Evolutionary conservation across 1,140 invertebrate genomes (phyloP), one percentile per base, ranked within the genome.

Genomic region (Megathymus violae): DNA sequence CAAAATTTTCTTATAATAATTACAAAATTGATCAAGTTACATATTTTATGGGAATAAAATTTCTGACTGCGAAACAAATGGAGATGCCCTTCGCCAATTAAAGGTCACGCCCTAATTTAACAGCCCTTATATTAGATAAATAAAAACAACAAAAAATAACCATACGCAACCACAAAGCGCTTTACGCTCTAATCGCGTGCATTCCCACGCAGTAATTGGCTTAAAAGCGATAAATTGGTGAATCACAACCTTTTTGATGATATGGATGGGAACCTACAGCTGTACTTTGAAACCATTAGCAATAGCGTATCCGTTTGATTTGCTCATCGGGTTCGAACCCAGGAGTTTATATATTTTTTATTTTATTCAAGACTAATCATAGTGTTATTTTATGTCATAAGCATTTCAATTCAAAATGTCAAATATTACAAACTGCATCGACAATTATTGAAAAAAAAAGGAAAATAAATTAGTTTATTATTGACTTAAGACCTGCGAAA

Each of bases 161-260:
- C 14, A 52, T 16, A 51, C 34, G 52, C 47, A 71, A 78, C 78
- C 76, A 44, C 78, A 81, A 72, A 75, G 64, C 56, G 61, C 71
- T 77, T 75, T 61, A 65, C 62, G 60, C 65, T 64, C 44, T 64
- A 59, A 71, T 71, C 51, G 65, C 68, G 63, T 68, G 67, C 60
- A 43, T 80, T 80, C 74, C 67, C 77, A 77, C 71, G 65, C 43
- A 48, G 36, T 73, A 69, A 68, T 56, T 69, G 62, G 0, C 52
- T 44, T 66, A 60, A 68, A 68, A 62, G 48, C 41, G 47, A 48
- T 46, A 62, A 75, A 68, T 50, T 69, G 69, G 70, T 76, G 69
- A 76, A 67, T 78, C 76, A 74, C 43, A 17, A 62, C 38, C 34
- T 51, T 62, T 41, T 47, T 36, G 56, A 59, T 59, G 22, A 43